phyloP scores from a whole-genome alignment of 1,140 invertebrate species.

The Apolygus lucorum region DNA sequence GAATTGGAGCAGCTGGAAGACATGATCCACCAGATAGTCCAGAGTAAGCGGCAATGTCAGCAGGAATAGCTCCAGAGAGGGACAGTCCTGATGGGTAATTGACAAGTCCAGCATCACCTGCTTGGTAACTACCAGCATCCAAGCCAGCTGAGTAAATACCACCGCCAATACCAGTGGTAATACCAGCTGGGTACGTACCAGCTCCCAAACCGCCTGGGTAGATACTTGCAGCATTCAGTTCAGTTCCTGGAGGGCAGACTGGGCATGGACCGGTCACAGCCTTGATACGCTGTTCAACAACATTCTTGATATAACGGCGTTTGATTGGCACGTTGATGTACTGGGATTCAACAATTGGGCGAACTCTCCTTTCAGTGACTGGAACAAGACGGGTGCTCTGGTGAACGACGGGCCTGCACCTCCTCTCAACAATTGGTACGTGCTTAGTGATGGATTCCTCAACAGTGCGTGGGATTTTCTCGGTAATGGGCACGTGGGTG shows the following conservation, averaged over 20 bases:
- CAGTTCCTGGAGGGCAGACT: neutral
- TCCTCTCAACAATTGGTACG: slow-evolving; percentile 16
- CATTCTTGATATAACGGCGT: slow-evolving; percentile 20
- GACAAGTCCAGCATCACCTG: no score
- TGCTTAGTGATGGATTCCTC: slow-evolving; percentile 10
- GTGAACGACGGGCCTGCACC: slow-evolving; percentile 6
- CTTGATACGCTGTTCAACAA: slow-evolving; percentile 20
- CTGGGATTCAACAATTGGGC: slow-evolving; percentile 22
- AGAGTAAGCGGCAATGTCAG: no score
- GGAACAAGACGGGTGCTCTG: slow-evolving; percentile 14
- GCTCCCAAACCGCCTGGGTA: neutral
- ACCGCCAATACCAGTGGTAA: no score
- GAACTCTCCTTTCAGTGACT: slow-evolving; percentile 11
- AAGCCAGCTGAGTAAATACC: no score
- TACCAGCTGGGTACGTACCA: neutral
- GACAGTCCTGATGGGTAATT: no score
- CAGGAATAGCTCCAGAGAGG: no score
- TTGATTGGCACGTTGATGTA: slow-evolving; percentile 19
- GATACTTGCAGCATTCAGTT: neutral
- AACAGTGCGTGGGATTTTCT: slow-evolving; percentile 15
- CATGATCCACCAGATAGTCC: no score
- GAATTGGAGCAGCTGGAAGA: no score
- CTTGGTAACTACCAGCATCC: no score
- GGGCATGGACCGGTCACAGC: neutral
- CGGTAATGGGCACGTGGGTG: slow-evolving; percentile 21